Evolutionary conservation across 2,797 vertebrate genomes (phyloP), one percentile per base, ranked within the genome.

Genomic region (Macrochelys suwanniensis): DNA sequence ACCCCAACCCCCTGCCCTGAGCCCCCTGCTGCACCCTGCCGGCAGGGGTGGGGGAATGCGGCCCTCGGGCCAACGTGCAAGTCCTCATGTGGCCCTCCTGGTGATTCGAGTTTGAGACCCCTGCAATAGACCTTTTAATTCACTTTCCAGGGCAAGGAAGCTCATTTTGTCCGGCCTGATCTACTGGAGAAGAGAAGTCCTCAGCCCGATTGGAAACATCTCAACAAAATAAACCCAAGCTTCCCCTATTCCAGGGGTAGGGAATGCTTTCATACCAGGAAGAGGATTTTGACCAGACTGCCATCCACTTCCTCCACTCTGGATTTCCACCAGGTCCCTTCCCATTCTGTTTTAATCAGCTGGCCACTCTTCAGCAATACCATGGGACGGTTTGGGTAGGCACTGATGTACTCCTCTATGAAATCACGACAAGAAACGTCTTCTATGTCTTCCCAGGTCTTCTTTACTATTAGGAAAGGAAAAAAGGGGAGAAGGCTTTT

Each of bases 241-340:
- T 57, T 82, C 80, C 51, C 74, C 47, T 45, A 65, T 80, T 68
- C 68, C 74, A 25, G 2, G 82, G 79, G 21, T 42, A 59, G 74
- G 59, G 61, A 42, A 71, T 71, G 65, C 65, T 71, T 42, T 16
- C 94, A 56, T 98, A 99, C 99, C 99, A 99, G 97, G 96, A 99
- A 99, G 31, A 99, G 99, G 96, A 99, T 99, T 97, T 99, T 99
- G 97, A 99, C 99, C 50, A 99, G 98, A 94, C 99, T 99, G 88
- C 99, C 99, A 1, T 99, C 99, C 93, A 99, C 99, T 92, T 99
- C 99, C 88, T 99, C 99, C 81, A 99, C 99, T 8, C 99, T 98
- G 92, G 99, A 99, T 95, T 99, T 99, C 99, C 99, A 99, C 99
- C 99, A 99, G 1, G 99, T 99, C 16, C 99, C 99, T 87, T 99